Evolutionary conservation across 2,888 invertebrate genomes (phyloP).

Genomic region (Nomada ruficornis): DNA sequence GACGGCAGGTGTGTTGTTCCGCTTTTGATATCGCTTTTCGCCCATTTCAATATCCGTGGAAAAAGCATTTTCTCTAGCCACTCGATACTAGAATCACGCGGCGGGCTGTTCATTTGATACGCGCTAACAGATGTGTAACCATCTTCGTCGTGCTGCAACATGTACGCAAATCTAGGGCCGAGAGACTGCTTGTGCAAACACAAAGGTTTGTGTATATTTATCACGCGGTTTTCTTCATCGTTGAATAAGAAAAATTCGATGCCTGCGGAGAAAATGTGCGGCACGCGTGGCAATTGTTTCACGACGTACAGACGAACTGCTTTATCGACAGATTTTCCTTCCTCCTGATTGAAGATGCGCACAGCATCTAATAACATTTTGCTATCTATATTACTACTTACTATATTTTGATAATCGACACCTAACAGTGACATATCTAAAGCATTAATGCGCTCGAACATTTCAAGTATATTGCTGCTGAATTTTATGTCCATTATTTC

Average conservation of each 20-base stretch:
- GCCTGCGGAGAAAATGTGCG: conserved; percentile 82
- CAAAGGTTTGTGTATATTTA: conserved; percentile 85
- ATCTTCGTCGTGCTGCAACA: conserved; percentile 68
- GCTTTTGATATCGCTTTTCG: conserved; percentile 82
- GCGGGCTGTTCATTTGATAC: conserved; percentile 19
- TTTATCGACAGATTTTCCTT: conserved; percentile 38
- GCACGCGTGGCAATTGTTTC: conserved; percentile 83
- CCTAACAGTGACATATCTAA: neutral
- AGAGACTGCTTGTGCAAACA: conserved; percentile 81
- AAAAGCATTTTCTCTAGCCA: conserved; percentile 87
- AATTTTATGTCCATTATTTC: conserved; percentile 69
- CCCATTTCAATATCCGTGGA: conserved; percentile 88
- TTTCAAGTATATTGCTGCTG: conserved; percentile 76
- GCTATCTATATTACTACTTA: neutral
- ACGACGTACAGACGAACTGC: conserved; percentile 82
- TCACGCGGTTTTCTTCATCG: conserved; percentile 81
- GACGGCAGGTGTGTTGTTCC: conserved; percentile 83
- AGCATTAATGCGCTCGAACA: conserved; percentile 65
- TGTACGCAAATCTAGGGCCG: conserved; percentile 81
- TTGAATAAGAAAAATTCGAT: conserved; percentile 81
- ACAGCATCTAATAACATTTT: conserved; percentile 76
- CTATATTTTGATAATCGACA: neutral
- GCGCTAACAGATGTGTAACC: conserved; percentile 58
- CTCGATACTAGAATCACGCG: conserved; percentile 68
- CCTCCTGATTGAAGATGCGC: conserved; percentile 73